Base-by-base conservation (phyloP, 2,888 invertebrate species). In the Pachycephus smyrnensis region DNA sequence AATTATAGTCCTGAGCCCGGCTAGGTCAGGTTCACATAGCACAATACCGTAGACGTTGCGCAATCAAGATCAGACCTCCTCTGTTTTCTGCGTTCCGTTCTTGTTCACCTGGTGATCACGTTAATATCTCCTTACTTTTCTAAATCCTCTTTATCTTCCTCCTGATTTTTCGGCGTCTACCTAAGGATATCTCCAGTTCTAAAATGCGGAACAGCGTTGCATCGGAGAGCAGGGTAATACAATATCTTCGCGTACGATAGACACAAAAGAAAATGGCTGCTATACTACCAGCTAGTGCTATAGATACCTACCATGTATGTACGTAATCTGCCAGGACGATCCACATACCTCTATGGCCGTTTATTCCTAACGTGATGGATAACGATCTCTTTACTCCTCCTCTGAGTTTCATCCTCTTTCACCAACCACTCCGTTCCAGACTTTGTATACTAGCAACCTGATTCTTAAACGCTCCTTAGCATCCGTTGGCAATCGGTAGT, bases 11-110 rank as follows among this genome's bases (percentile, higher is more conserved):
- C 78, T 75, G 76, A 33, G 78, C 77, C 77, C 77, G 73, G 79
- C 77, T 81, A 77, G 82, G 82, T 82, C 82, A 81, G 78, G 82
- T 31, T 69, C 32, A 76, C 75, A 81, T 76, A 77, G 80, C 77
- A 68, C 74, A 74, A 74, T 74, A 35, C 74, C 36, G 76, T 69
- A 68, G 77, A 33, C 71, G 81, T 82, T 82, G 82, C 82, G 81
- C 76, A 82, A 82, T 81, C 77, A 79, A 79, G 82, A 82, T 81
- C 80, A 76, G 9, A 55, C 55, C 55, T 75, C 73, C 37, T 69
- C 68, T 77, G 75, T 31, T 71, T 71, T 55, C 55, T 55, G 9
- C 55, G 55, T 55, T 23, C 55, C 55, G 55, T 55, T 55, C 55
- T 55, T 23, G 55, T 55, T 55, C 55, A 9, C 9, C 6, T 23